A percentile compares a stretch with the other conserved stretches of the same genome.
Conservation (phyloP, 92 coral and sea anemone species). For the Muricea muricata region DNA sequence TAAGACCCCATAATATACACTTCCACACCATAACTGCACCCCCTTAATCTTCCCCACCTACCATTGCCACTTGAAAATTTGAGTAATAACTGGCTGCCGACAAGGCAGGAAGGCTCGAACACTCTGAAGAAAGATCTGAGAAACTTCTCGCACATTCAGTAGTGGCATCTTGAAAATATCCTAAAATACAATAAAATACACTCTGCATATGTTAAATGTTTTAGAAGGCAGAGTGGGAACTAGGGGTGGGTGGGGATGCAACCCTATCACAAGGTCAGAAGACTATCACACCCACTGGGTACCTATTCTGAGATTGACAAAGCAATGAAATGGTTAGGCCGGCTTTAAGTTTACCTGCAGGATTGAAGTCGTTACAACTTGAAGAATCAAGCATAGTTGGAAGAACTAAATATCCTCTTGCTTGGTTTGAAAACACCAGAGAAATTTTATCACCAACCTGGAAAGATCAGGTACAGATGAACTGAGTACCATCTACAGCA, state of each 20-base stretch:
- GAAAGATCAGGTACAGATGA: too few relatives aligned
- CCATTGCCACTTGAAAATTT: conserved; percentile 70
- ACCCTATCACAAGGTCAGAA: too few relatives aligned
- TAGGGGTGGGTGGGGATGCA: too few relatives aligned
- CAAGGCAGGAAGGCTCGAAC: conserved; percentile 65
- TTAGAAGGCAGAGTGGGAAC: too few relatives aligned
- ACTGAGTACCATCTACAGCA: too few relatives aligned
- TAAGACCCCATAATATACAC: too few relatives aligned
- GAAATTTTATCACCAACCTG: conserved; percentile 91
- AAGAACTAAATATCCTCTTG: conserved; percentile 79
- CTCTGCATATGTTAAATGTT: too few relatives aligned
- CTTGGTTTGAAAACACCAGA: conserved; percentile 81
- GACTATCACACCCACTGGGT: too few relatives aligned
- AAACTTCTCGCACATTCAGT: conserved; percentile 78
- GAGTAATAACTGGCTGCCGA: conserved; percentile 79
- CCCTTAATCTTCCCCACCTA: too few relatives aligned
- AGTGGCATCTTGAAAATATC: conserved; percentile 71
- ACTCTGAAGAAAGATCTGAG: conserved; percentile 68
- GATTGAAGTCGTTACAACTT: conserved; percentile 84
- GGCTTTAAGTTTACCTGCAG: conserved; percentile 73
- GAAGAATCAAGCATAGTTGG: conserved; percentile 74
- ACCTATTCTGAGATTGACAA: too few relatives aligned
- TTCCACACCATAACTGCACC: too few relatives aligned
- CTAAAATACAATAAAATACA: conserved; percentile 55
- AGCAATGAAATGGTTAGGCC: not conserved